phyloP scores from a whole-genome alignment of 2,113 vertebrate species.

The Varanus salvator region DNA sequence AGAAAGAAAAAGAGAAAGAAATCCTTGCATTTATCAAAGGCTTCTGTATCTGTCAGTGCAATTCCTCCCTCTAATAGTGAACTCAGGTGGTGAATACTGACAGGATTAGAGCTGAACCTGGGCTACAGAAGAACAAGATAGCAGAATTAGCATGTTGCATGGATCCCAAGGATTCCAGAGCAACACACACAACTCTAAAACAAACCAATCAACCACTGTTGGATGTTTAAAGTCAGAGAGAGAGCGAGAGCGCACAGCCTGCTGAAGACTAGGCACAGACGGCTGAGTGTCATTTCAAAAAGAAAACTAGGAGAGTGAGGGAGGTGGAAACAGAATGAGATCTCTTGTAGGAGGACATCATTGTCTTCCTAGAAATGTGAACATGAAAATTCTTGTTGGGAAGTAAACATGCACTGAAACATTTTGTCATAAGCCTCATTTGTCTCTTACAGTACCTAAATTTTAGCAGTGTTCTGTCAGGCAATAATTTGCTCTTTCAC shows the following conservation, averaged over 20 bases:
- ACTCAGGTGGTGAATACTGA: not conserved
- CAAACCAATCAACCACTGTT: not conserved
- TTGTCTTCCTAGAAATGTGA: not conserved
- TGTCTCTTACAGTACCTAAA: not conserved
- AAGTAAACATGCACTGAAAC: not conserved
- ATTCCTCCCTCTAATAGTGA: not conserved
- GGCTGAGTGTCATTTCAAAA: not conserved
- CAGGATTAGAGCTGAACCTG: not conserved
- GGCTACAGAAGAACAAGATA: not conserved
- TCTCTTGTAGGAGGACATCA: not conserved
- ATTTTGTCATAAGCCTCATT: no score
- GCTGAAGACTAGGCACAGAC: not conserved
- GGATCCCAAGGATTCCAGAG: not conserved
- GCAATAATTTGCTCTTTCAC: conserved; percentile 29
- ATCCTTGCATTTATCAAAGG: conserved; percentile 31
- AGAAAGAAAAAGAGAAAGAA: conserved; percentile 18
- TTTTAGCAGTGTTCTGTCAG: not conserved
- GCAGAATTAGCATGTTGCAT: not conserved
- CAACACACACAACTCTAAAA: not conserved
- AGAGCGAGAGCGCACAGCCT: not conserved
- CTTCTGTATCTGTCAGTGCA: conserved; percentile 25
- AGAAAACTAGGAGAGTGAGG: not conserved
- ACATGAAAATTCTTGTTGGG: not conserved
- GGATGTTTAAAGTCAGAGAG: not conserved
- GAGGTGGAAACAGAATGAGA: no score